Conservation (phyloP, 2,888 invertebrate genomes). For the Lithophane ornitopus region DNA sequence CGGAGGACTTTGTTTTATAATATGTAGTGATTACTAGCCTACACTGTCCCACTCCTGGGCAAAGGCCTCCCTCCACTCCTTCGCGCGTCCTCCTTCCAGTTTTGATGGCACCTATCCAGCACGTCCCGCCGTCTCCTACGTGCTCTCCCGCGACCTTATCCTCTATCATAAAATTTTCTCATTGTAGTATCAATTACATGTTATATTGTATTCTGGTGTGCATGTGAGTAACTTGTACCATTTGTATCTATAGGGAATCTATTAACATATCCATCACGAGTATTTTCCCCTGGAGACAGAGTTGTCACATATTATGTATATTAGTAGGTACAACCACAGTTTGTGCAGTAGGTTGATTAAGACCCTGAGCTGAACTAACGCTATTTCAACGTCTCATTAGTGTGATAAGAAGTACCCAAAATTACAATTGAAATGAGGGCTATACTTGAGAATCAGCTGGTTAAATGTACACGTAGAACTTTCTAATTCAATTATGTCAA, state of each 20-base stretch:
- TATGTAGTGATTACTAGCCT: no score
- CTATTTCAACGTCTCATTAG: neutral
- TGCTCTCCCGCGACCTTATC: neutral
- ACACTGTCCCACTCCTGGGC: no score
- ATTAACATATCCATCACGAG: slow-evolving; percentile 1
- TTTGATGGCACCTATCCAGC: no score
- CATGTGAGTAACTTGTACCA: slow-evolving; percentile 2
- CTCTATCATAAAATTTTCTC: no score
- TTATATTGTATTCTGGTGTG: slow-evolving; percentile 21
- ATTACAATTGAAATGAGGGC: neutral
- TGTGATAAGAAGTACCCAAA: neutral
- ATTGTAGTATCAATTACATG: neutral
- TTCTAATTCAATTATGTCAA: neutral
- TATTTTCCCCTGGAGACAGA: neutral
- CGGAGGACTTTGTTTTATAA: no score
- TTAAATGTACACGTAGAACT: neutral
- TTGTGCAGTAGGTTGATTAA: neutral
- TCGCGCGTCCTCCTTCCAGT: no score
- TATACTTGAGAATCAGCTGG: neutral
- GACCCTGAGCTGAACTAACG: neutral
- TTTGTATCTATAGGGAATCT: slow-evolving; percentile 8
- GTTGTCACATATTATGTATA: neutral
- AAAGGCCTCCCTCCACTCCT: no score
- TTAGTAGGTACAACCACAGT: neutral
- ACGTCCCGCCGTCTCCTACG: no score